Evolutionary conservation across 2,888 invertebrate genomes (phyloP).

Genomic region (Athetis lepigone): DNA sequence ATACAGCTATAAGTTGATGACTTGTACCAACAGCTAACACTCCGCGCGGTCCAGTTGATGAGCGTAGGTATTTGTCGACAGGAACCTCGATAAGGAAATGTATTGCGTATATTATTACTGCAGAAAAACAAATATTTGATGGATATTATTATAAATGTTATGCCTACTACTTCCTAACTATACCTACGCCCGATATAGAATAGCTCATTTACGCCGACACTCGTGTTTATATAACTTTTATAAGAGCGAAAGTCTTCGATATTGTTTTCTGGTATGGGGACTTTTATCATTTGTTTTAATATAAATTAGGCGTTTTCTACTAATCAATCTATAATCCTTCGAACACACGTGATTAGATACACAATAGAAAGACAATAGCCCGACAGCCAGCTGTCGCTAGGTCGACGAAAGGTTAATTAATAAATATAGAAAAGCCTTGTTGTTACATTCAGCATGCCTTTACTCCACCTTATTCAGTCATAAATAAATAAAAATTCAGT

Average conservation of each 20-base stretch:
- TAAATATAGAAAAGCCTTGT: no score
- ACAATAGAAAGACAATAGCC: no score
- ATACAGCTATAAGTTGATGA: constrained; percentile 9
- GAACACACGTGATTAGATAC: no score
- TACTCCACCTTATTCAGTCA: no score
- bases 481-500: no score
- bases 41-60: constrained; percentile 51
- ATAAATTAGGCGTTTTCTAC: no score
- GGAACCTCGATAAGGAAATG: constrained; percentile 57
- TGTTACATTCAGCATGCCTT: no score
- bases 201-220: constrained; percentile 16
- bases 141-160: constrained; percentile 51
- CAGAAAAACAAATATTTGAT: constrained; percentile 53
- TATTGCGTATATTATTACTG: constrained; percentile 55
- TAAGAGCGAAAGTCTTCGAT: constrained; percentile 49
- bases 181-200: constrained; percentile 45
- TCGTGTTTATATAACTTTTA: constrained; percentile 54
- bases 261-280: no score
- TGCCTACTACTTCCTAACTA: constrained; percentile 30
- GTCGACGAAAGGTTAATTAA: no score
- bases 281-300: constrained; percentile 4
- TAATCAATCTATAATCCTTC: no score
- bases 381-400: no score
- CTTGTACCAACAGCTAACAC: constrained; percentile 44
- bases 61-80: constrained; percentile 53